A percentile compares a stretch with the other conserved stretches of the same genome.
Conservation (phyloP, 2,888 invertebrate species). For the Spodoptera exigua region DNA sequence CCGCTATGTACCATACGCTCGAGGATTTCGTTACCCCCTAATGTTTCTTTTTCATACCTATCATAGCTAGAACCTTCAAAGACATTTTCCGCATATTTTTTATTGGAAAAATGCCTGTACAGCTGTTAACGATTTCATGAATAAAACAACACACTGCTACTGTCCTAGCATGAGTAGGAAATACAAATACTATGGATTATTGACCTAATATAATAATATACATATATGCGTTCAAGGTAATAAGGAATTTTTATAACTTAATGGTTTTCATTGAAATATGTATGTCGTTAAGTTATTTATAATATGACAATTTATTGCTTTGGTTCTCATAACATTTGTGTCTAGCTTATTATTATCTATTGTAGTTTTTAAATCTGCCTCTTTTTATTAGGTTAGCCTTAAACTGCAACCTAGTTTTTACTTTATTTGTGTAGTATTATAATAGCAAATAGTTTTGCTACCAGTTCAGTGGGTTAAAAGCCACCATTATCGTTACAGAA, state of each 20-base stretch:
- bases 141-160: constrained; percentile 9
- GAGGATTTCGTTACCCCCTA: too few species aligned
- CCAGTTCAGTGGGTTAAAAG: constrained; percentile 23
- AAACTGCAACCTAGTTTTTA: too few species aligned
- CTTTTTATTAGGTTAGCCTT: too few species aligned
- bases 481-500: not conserved
- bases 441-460: not conserved
- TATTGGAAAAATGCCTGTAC: constrained; percentile 5
- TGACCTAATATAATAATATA: too few species aligned
- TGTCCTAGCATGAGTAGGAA: constrained; percentile 24
- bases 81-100: constrained; percentile 15
- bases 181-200: constrained; percentile 31
- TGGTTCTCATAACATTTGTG: constrained; percentile 4
- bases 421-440: too few species aligned
- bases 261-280: constrained; percentile 18
- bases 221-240: constrained; percentile 15
- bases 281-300: constrained; percentile 9
- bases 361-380: too few species aligned
- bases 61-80: constrained; percentile 8
- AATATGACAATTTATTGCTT: not conserved
- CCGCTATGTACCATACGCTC: too few species aligned
- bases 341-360: not conserved
- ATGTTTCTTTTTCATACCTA: not conserved
- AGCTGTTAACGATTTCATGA: constrained; percentile 13
- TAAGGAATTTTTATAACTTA: constrained; percentile 22